These are phyloP conservation scores for Agonopterix heracliana DNA, from an alignment of 2,888 invertebrate species.

Conservation along the genomic window DNA sequence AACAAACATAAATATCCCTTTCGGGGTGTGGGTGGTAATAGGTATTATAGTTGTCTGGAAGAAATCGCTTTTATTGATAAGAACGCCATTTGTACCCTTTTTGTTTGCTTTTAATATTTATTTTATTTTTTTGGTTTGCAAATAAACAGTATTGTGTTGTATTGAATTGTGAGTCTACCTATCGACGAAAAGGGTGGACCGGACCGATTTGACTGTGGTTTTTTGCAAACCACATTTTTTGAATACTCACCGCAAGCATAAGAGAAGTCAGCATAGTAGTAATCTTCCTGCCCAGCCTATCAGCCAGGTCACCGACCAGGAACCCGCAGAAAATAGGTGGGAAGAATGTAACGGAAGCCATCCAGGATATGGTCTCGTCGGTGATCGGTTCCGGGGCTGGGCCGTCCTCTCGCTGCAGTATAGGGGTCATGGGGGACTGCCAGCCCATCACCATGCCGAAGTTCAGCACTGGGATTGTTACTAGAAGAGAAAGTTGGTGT, in stretches of 20 bases:
- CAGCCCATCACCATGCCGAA: conserved; percentile 76
- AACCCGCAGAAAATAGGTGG: conserved; percentile 74
- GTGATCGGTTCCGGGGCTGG: conserved; percentile 67
- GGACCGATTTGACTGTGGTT: too few species aligned
- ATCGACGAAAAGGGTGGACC: too few species aligned
- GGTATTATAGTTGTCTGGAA: too few species aligned
- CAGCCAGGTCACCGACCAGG: conserved; percentile 70
- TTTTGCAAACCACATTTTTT: background rate
- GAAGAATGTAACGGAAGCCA: conserved; percentile 74
- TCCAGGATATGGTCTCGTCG: conserved; percentile 71
- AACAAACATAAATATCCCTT: too few species aligned
- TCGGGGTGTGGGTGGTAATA: too few species aligned
- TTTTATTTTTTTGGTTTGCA: too few species aligned
- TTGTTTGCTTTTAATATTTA: too few species aligned
- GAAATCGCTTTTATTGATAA: too few species aligned
- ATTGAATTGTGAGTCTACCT: too few species aligned
- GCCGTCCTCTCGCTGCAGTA: conserved; percentile 59
- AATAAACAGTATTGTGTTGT: too few species aligned
- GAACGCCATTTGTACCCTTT: too few species aligned
- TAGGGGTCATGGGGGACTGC: conserved; percentile 75
- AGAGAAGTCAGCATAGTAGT: conserved; percentile 70
- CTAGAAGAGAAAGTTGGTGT: conserved; percentile 36
- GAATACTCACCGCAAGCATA: conserved; percentile 67
- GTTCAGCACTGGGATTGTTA: conserved; percentile 71
- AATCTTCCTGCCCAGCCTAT: conserved; percentile 70